These are phyloP conservation scores for Onychomys arenicola DNA, from an alignment of 2,797 vertebrate genomes.

Conservation along the genomic window DNA sequence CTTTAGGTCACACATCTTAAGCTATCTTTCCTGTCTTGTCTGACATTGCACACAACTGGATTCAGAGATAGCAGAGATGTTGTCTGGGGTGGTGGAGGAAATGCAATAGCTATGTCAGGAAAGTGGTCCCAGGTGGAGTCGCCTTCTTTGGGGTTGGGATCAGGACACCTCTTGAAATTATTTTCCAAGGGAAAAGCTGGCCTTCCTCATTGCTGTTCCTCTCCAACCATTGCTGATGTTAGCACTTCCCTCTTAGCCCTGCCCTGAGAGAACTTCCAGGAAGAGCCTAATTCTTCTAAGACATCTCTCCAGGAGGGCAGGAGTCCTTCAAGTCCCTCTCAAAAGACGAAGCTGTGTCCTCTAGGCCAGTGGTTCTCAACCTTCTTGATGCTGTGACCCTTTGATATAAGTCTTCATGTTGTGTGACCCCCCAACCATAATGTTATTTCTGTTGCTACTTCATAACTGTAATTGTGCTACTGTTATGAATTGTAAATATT, in stretches of 20 bases:
- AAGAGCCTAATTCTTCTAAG: conserved; percentile 47
- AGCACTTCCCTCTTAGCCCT: conserved; percentile 49
- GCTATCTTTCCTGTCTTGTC: conserved; percentile 15
- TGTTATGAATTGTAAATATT: not conserved
- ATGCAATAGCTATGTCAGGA: not conserved
- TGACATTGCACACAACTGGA: conserved; percentile 53
- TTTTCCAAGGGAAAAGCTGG: conserved; percentile 44
- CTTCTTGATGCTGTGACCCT: not conserved
- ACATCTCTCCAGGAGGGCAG: conserved; percentile 41
- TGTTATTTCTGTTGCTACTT: not conserved
- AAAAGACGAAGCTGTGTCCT: conserved; percentile 1
- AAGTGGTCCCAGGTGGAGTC: not conserved
- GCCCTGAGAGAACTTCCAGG: conserved; percentile 13
- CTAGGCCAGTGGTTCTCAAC: not conserved
- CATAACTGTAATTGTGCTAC: not conserved
- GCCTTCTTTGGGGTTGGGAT: not conserved
- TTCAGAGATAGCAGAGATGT: conserved; percentile 43
- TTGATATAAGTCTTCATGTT: not conserved
- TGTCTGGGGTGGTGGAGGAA: conserved; percentile 43
- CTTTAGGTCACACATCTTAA: not conserved
- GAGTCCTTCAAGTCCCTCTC: conserved; percentile 13
- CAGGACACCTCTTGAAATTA: conserved; percentile 36
- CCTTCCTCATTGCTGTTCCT: conserved; percentile 43
- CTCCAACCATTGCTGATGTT: conserved; percentile 34
- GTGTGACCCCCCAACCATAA: not conserved